Base-by-base conservation (phyloP, 2,797 vertebrate genomes). In the Hipposideros larvatus region DNA sequence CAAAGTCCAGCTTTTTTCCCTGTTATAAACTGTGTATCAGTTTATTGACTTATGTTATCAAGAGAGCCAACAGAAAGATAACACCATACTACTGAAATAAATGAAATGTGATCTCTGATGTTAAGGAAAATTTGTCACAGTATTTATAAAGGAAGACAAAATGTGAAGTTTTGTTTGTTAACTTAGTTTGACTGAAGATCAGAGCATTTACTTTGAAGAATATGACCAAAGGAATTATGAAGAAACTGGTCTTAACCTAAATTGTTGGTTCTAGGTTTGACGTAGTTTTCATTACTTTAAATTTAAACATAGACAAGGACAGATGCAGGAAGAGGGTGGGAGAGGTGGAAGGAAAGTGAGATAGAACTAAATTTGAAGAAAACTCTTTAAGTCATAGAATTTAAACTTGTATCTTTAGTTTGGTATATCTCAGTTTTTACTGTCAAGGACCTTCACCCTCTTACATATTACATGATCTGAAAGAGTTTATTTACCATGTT, bases 231-330 rank as follows among this genome's bases (percentile, higher is more conserved):
- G 43, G 28, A 92, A 88, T 68, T 63, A 46, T 70, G n/a, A 90
- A 93, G 66, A 79, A 66, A 16, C 51, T 41, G 15, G 0, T 73
- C 21, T 90, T 86, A 90, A 79, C 14, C 26, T 95, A 74, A 74
- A 89, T 86, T 93, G 57, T 73, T 93, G 86, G 57, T 63, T 90
- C 26, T 73, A 13, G 51, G 48, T 80, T 90, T 93, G 57, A 59
- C 26, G n/a, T 82, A 75, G 41, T 57, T 82, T 95, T 59, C 18
- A 74, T 87, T 79, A 73, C 18, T 41, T 83, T 59, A 57, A 68
- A 53, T 83, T 92, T 92, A 88, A 75, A 70, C 26, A 92, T 55
- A 28, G 51, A 61, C 11, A 37, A 22, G 28, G 59, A 61, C 48
- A 18, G 31, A 65, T 31, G 37, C 55, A 51, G 43, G 15, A 59